phyloP scores from a whole-genome alignment of 2,888 invertebrate species.

The Argyra leucocephala region DNA sequence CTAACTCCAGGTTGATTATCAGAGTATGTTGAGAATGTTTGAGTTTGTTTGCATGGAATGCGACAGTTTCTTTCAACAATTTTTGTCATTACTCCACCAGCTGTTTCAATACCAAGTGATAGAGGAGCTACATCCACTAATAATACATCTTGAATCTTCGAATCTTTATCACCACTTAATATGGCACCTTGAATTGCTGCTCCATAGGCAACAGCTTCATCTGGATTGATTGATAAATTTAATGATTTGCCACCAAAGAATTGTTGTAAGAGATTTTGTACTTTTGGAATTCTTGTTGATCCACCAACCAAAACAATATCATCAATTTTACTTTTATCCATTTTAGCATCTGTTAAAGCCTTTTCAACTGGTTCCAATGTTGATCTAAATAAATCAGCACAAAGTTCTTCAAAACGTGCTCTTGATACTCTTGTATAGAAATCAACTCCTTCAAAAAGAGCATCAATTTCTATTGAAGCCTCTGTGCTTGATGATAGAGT shows the following conservation, averaged over 20 bases:
- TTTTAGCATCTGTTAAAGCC: conserved; percentile 61
- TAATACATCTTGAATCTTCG: conserved; percentile 63
- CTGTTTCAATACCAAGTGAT: conserved; percentile 67
- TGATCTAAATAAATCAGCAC: conserved; percentile 56
- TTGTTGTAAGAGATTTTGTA: conserved; percentile 62
- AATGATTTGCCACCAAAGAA: conserved; percentile 64
- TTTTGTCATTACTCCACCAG: conserved; percentile 71
- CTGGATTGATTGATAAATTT: conserved; percentile 66
- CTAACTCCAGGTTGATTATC: conserved; percentile 72
- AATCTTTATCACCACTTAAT: conserved; percentile 57
- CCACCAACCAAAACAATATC: conserved; percentile 76
- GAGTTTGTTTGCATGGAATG: conserved; percentile 62
- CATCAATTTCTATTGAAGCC: conserved; percentile 64
- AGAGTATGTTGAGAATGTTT: conserved; percentile 68
- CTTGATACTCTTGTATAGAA: conserved; percentile 59
- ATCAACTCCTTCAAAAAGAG: conserved; percentile 60
- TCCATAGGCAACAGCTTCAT: conserved; percentile 71
- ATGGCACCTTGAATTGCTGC: conserved; percentile 66
- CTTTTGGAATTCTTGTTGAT: conserved; percentile 69
- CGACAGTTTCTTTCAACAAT: conserved; percentile 61
- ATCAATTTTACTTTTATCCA: conserved; percentile 62
- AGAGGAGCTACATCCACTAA: conserved; percentile 59
- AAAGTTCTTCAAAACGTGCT: conserved; percentile 63
- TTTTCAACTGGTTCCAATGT: conserved; percentile 66
- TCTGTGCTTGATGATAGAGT: conserved; percentile 70